Percentiles rank a stretch among this genome's conserved stretches.
Evolutionary conservation across 2,797 vertebrate species (phyloP).

Genomic region (Buceros bicornis): DNA sequence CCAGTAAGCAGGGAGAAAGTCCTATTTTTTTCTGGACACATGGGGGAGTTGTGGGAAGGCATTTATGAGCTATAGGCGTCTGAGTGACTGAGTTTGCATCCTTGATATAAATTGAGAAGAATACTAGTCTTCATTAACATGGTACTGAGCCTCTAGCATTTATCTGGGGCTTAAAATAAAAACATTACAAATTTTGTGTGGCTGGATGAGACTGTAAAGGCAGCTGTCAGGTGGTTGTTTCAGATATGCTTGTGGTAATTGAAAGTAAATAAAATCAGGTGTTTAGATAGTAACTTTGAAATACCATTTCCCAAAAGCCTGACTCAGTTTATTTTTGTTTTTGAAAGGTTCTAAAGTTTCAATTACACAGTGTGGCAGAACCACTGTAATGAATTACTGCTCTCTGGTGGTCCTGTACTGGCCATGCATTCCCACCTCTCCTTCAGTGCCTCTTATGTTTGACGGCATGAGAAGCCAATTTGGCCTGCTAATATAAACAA

Average conservation of each 20-base stretch:
- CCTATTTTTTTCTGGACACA: conserved; percentile 43
- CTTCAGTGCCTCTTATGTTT: not conserved
- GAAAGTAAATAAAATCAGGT: conserved; percentile 5
- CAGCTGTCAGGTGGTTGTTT: conserved; percentile 1
- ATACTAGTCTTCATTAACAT: not conserved
- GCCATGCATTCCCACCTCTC: not conserved
- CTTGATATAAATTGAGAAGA: not conserved
- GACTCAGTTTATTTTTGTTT: not conserved
- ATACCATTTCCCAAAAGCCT: not conserved
- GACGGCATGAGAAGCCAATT: not conserved
- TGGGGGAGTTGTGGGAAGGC: conserved; percentile 68
- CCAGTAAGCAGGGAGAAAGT: not conserved
- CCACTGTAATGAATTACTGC: not conserved
- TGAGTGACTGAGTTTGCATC: conserved; percentile 12
- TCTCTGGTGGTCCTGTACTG: not conserved
- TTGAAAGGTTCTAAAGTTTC: not conserved
- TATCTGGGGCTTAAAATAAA: conserved; percentile 11
- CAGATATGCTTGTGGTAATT: not conserved
- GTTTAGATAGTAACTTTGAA: not conserved
- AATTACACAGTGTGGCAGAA: not conserved
- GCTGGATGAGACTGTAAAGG: not conserved
- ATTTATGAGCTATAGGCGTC: conserved; percentile 4
- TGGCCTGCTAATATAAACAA: not conserved
- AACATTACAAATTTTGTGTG: not conserved
- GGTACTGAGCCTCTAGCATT: not conserved